These are phyloP conservation scores for Meda fulgida DNA, from an alignment of 2,797 vertebrate genomes.

Conservation along the genomic window DNA sequence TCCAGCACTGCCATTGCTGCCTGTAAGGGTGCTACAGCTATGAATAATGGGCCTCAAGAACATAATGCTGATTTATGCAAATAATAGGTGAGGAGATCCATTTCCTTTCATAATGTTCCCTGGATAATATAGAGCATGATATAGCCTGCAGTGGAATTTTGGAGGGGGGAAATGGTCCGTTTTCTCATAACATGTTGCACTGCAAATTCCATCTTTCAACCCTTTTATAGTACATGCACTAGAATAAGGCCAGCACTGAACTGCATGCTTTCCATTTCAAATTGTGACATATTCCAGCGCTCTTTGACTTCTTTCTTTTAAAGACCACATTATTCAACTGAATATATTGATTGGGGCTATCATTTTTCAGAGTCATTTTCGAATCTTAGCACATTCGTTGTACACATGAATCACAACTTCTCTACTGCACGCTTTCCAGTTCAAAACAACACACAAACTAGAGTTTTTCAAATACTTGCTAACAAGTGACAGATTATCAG, in stretches of 20 bases:
- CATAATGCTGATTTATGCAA: slow-evolving; percentile 50
- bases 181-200: slow-evolving; percentile 26
- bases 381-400: not conserved
- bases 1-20: slow-evolving; percentile 2
- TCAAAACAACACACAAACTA: not conserved
- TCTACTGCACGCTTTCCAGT: not conserved
- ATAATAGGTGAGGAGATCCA: slow-evolving; percentile 32
- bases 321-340: not conserved
- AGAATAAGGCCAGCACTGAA: not conserved
- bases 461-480: not conserved
- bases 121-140: slow-evolving; percentile 21
- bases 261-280: not conserved
- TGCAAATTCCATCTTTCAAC: not conserved
- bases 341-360: not conserved
- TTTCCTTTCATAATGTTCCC: slow-evolving; percentile 35
- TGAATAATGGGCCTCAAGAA: slow-evolving; percentile 44
- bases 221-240: not conserved
- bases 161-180: not conserved
- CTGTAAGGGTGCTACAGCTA: not conserved
- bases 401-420: not conserved
- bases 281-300: not conserved
- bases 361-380: not conserved
- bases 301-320: not conserved
- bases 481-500: not conserved
- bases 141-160: slow-evolving; percentile 1